These are phyloP conservation scores for Okamejei kenojei DNA, from an alignment of 2,797 vertebrate genomes.

Conservation along the genomic window DNA sequence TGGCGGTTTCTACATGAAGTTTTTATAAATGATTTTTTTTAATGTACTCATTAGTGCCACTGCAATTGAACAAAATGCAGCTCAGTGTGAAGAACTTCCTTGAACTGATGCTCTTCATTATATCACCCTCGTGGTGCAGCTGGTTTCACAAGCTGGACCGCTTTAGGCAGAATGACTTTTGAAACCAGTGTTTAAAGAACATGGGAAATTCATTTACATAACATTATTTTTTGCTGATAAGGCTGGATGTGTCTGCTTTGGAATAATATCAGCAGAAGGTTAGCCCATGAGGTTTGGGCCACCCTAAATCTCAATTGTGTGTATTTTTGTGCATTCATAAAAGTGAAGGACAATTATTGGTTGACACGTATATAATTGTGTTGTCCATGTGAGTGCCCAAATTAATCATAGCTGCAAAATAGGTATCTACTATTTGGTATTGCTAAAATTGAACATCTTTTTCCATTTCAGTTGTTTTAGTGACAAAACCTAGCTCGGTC, in stretches of 20 bases:
- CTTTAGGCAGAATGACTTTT: not conserved
- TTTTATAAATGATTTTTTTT: not conserved
- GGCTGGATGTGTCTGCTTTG: not conserved
- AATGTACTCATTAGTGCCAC: not conserved
- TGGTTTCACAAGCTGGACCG: not conserved
- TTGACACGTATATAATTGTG: no score
- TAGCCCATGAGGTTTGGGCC: not conserved
- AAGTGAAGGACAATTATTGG: not conserved
- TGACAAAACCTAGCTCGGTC: not conserved
- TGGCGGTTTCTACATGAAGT: not conserved
- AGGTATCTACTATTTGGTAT: not conserved
- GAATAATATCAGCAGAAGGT: not conserved
- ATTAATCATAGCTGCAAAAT: not conserved
- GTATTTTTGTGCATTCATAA: not conserved
- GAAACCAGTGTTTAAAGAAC: not conserved
- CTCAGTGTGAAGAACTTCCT: not conserved
- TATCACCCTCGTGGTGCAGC: no score
- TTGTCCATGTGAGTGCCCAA: not conserved
- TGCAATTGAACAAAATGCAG: not conserved
- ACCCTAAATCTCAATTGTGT: not conserved
- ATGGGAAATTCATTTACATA: not conserved
- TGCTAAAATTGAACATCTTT: not conserved
- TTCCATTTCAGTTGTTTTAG: not conserved
- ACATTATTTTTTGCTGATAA: not conserved
- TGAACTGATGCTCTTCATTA: not conserved